phyloP scores from a whole-genome alignment of 2,113 vertebrate species.

The Castor canadensis region DNA sequence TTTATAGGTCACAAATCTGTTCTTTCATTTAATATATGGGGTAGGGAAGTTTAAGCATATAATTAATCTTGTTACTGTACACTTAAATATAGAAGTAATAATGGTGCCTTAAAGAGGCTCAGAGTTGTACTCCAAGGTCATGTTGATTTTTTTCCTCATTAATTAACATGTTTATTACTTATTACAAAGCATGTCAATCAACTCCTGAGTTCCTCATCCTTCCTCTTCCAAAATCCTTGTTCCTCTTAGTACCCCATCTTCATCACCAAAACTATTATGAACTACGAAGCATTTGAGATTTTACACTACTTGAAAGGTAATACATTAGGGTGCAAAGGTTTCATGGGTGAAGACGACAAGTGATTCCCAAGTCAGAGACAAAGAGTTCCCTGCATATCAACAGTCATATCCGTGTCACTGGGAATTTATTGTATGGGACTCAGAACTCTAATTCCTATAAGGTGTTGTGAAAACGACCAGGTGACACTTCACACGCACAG shows the following conservation, averaged over 20 bases:
- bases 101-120: background rate
- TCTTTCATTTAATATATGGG: background rate
- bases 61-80: background rate
- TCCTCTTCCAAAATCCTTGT: background rate
- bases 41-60: background rate
- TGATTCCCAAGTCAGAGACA: background rate
- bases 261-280: background rate
- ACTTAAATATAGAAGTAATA: background rate
- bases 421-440: background rate
- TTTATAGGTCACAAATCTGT: background rate
- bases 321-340: background rate
- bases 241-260: background rate
- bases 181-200: background rate
- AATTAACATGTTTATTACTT: background rate
- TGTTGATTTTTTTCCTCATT: background rate
- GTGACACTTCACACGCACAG: background rate
- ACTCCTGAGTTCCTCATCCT: accelerated
- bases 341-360: background rate
- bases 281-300: background rate
- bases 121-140: background rate
- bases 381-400: background rate
- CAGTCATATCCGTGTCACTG: no score
- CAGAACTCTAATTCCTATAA: background rate
- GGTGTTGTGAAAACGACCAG: background rate
- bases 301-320: background rate